Evolutionary conservation across 2,113 vertebrate species (phyloP).

Genomic region (Rissa tridactyla): DNA sequence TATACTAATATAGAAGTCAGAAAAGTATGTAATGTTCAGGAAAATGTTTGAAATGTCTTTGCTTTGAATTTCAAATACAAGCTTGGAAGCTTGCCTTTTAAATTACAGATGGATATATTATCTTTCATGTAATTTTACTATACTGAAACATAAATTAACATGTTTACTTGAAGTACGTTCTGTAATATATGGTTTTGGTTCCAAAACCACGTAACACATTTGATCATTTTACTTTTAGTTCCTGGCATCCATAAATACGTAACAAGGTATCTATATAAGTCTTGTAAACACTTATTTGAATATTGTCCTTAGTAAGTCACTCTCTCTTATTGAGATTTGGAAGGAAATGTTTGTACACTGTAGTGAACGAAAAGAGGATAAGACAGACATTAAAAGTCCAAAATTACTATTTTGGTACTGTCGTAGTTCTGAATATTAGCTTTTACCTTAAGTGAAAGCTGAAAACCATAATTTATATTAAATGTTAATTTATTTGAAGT

Average conservation of each 20-base stretch:
- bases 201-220: neutral
- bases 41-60: neutral
- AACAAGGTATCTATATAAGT: neutral
- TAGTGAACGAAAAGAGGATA: neutral
- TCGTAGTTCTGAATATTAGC: neutral
- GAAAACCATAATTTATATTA: neutral
- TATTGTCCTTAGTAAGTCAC: neutral
- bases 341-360: neutral
- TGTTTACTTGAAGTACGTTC: neutral
- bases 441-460: neutral
- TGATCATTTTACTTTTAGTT: neutral
- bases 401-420: neutral
- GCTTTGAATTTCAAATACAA: neutral
- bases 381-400: neutral
- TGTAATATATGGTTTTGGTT: neutral
- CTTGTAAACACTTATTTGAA: neutral
- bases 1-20: neutral
- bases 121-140: neutral
- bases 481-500: neutral
- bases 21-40: neutral
- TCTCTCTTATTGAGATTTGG: neutral
- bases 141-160: neutral
- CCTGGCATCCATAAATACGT: neutral
- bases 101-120: neutral
- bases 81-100: neutral